Percentiles rank a stretch among this genome's conserved stretches.
These are phyloP conservation scores for Alauda arvensis DNA, from an alignment of 2,797 vertebrate species.

Conservation along the genomic window DNA sequence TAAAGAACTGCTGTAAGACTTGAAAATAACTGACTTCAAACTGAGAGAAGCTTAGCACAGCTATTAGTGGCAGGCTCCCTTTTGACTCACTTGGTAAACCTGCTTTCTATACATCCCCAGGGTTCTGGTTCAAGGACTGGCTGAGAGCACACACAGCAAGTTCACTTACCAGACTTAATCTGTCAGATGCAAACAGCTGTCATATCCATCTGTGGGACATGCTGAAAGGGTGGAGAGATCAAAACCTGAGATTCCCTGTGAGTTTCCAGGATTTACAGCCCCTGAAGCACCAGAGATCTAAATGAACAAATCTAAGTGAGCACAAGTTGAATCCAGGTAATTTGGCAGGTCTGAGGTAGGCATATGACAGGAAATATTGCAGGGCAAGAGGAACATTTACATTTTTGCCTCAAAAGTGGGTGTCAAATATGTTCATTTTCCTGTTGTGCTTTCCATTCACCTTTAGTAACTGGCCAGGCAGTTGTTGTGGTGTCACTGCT, in stretches of 20 bases:
- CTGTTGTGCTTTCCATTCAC: background rate
- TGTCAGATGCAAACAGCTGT: constrained; percentile 45
- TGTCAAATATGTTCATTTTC: background rate
- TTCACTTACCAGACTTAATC: constrained; percentile 57
- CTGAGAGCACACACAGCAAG: constrained; percentile 38
- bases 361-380: background rate
- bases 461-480: background rate
- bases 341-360: background rate
- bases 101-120: constrained; percentile 31
- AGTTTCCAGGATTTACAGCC: constrained; percentile 12
- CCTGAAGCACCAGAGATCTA: constrained; percentile 2
- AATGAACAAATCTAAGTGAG: constrained; percentile 5
- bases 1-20: constrained; percentile 34
- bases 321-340: constrained; percentile 4
- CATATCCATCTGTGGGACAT: constrained; percentile 46
- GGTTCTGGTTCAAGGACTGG: constrained; percentile 50
- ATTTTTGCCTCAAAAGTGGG: background rate
- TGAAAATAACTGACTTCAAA: constrained; percentile 56
- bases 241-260: constrained; percentile 18
- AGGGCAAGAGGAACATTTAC: background rate
- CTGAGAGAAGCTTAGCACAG: constrained; percentile 52
- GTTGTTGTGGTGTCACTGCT: background rate
- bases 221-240: constrained; percentile 31
- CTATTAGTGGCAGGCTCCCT: constrained; percentile 40
- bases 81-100: constrained; percentile 50